Percentiles rank a stretch among this genome's conserved stretches.
These are phyloP conservation scores for Entomobrya multifasciata DNA, from an alignment of 2,888 invertebrate genomes.

Conservation along the genomic window DNA sequence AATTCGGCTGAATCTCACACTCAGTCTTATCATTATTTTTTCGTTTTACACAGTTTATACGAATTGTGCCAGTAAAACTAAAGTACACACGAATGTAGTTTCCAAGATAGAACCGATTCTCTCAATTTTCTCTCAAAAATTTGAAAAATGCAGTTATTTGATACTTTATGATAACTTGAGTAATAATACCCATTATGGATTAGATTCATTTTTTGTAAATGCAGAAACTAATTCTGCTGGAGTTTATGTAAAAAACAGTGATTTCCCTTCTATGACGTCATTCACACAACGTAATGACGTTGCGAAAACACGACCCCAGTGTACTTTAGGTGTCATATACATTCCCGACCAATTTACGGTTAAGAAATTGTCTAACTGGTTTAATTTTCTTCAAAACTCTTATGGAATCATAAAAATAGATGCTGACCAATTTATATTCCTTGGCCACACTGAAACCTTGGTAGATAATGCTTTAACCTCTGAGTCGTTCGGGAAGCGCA, in stretches of 20 bases:
- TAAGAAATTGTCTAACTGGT: neutral
- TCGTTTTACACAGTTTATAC: too few relatives aligned
- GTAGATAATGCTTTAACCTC: slow-evolving; percentile 54
- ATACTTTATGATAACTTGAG: too few relatives aligned
- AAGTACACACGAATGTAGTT: too few relatives aligned
- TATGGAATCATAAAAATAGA: slow-evolving; percentile 68
- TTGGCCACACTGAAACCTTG: neutral
- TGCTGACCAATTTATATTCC: slow-evolving; percentile 67
- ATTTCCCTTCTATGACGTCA: neutral
- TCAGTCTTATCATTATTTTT: too few relatives aligned
- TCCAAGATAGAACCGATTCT: too few relatives aligned
- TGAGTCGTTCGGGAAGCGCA: slow-evolving; percentile 39
- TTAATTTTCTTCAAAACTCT: neutral
- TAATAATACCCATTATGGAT: too few relatives aligned
- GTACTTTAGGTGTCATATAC: slow-evolving; percentile 33
- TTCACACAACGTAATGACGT: slow-evolving; percentile 36
- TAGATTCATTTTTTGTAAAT: too few relatives aligned
- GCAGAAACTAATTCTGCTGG: too few relatives aligned
- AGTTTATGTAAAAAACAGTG: neutral
- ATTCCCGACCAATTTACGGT: neutral
- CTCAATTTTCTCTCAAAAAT: too few relatives aligned
- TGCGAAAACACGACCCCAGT: slow-evolving; percentile 11
- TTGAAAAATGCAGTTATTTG: too few relatives aligned
- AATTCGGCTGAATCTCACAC: too few relatives aligned
- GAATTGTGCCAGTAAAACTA: too few relatives aligned